A percentile compares a stretch with the other conserved stretches of the same genome.
These are phyloP conservation scores for Araneus ventricosus DNA, from an alignment of 1,140 invertebrate genomes.

Conservation along the genomic window DNA sequence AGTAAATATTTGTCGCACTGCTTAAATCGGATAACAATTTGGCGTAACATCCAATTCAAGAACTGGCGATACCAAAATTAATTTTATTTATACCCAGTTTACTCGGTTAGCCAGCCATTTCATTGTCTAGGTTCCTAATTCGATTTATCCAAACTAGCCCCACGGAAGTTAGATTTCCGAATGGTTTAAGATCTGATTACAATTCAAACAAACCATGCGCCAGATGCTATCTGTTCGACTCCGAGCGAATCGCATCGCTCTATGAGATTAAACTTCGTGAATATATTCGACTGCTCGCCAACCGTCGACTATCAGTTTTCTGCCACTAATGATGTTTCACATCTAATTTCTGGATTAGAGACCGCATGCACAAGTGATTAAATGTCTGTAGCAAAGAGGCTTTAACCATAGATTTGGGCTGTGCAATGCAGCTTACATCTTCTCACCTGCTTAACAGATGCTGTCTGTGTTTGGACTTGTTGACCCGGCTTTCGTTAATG, in stretches of 20 bases:
- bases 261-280: conserved; percentile 3
- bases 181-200: background rate
- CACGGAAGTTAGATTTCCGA: background rate
- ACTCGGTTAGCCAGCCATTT: too few species aligned
- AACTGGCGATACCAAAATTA: too few species aligned
- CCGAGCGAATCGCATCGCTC: background rate
- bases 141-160: background rate
- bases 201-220: background rate
- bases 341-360: conserved; percentile 32
- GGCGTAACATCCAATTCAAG: too few species aligned
- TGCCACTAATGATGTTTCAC: conserved; percentile 33
- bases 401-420: background rate
- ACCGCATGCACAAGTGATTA: conserved; percentile 8
- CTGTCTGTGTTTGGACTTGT: conserved; percentile 8
- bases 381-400: background rate
- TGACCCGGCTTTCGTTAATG: conserved; percentile 23
- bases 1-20: too few species aligned
- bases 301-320: conserved; percentile 1
- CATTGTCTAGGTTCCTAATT: background rate
- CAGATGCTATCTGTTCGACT: background rate
- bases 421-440: background rate
- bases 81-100: too few species aligned
- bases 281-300: background rate
- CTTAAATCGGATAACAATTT: too few species aligned
- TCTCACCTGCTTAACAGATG: background rate